Conservation (phyloP, 2,888 invertebrate genomes). For the Asteroscopus sphinx region DNA sequence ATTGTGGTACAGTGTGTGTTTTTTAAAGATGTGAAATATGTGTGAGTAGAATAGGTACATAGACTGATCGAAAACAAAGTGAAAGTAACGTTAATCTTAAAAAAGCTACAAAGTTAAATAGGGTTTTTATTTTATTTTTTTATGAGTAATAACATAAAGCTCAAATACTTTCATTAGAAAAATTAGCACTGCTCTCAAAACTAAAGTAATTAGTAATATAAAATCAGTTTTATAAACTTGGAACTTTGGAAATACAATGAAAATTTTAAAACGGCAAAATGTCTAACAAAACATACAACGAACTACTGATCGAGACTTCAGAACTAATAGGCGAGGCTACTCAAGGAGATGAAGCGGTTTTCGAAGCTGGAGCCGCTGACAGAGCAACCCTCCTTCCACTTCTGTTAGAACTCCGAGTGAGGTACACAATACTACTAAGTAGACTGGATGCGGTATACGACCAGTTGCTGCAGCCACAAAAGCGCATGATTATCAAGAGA, state of each 20-base stretch:
- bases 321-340: conserved; percentile 89
- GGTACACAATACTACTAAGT: conserved; percentile 94
- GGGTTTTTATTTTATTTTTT: too few species aligned
- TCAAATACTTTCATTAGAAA: too few species aligned
- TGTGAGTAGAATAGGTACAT: background rate
- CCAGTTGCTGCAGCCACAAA: conserved; percentile 98
- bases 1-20: background rate
- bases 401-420: conserved; percentile 93
- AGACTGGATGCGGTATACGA: conserved; percentile 95
- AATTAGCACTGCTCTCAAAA: too few species aligned
- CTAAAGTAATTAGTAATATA: too few species aligned
- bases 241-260: too few species aligned
- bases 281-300: conserved; percentile 94
- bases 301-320: conserved; percentile 91
- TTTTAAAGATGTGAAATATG: background rate
- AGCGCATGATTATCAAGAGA: conserved; percentile 93
- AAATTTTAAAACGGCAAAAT: conserved; percentile 79
- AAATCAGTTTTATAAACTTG: too few species aligned
- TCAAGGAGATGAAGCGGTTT: conserved; percentile 90
- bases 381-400: conserved; percentile 90
- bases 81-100: conserved; percentile 15
- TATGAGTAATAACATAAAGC: too few species aligned
- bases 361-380: conserved; percentile 90
- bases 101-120: too few species aligned
- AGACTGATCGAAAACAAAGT: background rate